phyloP scores from a whole-genome alignment of 2,797 vertebrate species.

The Streptopelia turtur region DNA sequence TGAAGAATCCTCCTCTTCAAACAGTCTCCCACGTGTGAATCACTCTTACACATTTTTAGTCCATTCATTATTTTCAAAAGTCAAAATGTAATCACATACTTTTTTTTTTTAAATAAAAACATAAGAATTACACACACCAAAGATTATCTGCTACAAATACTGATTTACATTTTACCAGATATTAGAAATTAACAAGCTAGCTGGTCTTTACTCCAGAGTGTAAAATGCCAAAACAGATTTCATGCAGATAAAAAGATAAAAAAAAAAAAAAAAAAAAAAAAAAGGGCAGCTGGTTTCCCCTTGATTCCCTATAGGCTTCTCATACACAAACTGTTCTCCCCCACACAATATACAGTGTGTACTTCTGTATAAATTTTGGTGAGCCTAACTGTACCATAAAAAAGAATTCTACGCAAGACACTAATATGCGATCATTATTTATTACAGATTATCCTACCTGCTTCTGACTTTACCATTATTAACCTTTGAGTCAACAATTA shows the following conservation, averaged over 20 bases:
- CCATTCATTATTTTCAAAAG: slow-evolving; percentile 46
- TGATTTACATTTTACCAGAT: not conserved
- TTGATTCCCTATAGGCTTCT: not conserved
- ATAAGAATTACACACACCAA: not conserved
- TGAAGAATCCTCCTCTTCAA: slow-evolving; percentile 52
- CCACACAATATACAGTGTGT: accelerated
- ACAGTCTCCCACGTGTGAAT: slow-evolving; percentile 42
- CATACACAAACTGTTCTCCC: not conserved
- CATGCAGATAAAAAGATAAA: accelerated
- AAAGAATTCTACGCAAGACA: not conserved
- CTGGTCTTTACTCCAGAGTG: not conserved
- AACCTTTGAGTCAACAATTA: not conserved
- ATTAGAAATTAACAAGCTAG: not conserved
- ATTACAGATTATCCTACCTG: not conserved
- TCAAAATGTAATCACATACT: not conserved
- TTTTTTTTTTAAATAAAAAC: not conserved
- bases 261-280: not conserved
- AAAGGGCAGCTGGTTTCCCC: not conserved
- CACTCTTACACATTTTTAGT: slow-evolving; percentile 47
- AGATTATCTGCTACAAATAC: not conserved
- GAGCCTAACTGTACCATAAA: not conserved
- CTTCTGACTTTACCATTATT: not conserved
- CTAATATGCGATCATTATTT: not conserved
- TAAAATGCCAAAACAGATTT: not conserved
- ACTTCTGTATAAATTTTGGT: not conserved